Evolutionary conservation across 2,888 invertebrate genomes (phyloP).

Genomic region (Lasioglossum figueresi): DNA sequence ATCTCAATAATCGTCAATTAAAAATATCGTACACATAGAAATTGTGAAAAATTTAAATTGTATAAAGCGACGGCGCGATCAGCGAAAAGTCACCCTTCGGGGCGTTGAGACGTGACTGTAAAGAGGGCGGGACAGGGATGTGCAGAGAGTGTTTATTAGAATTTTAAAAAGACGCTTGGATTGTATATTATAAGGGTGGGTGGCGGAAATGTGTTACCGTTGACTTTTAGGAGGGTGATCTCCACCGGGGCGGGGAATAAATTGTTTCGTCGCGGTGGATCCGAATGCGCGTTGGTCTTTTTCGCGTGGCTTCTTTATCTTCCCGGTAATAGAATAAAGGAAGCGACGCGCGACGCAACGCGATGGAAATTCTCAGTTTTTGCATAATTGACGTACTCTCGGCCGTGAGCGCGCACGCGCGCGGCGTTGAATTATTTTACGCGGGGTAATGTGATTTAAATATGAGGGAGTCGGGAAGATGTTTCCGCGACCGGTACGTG

Average conservation of each 20-base stretch:
- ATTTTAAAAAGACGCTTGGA: constrained; percentile 50
- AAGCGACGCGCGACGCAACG: constrained; percentile 32
- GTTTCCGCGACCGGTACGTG: constrained; percentile 22
- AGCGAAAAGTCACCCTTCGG: not conserved
- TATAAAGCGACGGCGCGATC: no score
- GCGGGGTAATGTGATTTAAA: constrained; percentile 56
- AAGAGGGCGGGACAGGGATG: not conserved
- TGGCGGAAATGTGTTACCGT: constrained; percentile 42
- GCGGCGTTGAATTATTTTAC: constrained; percentile 54
- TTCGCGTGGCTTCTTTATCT: constrained; percentile 38
- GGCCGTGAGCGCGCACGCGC: not conserved
- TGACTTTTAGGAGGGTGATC: constrained; percentile 33
- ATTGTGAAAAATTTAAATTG: no score
- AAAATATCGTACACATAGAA: no score
- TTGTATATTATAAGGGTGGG: constrained; percentile 33
- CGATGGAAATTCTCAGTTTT: constrained; percentile 56
- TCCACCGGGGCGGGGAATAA: constrained; percentile 39
- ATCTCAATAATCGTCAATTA: no score
- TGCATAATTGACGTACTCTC: constrained; percentile 58
- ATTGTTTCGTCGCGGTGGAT: constrained; percentile 42
- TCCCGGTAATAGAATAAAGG: constrained; percentile 52
- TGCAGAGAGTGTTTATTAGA: constrained; percentile 24
- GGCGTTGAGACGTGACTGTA: not conserved
- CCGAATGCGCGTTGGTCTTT: constrained; percentile 30
- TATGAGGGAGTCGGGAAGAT: constrained; percentile 35